phyloP scores from a whole-genome alignment of 2,888 invertebrate species.

The Heliconius sara region DNA sequence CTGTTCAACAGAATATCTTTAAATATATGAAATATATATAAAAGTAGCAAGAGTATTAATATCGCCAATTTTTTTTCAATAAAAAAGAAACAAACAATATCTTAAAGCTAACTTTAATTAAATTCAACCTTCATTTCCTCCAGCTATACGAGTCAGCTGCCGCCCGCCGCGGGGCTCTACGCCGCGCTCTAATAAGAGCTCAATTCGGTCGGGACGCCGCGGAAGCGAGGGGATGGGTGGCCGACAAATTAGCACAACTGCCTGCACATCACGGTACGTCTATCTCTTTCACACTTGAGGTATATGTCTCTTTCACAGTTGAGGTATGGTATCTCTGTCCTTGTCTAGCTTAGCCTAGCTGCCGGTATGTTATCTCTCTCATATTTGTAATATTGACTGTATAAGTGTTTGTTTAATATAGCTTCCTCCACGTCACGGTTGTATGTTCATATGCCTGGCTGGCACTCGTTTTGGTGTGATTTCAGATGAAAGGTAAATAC shows the following conservation, averaged over 20 bases:
- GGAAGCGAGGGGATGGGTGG: conserved; percentile 96
- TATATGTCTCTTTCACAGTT: neutral
- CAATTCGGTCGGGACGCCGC: conserved; percentile 96
- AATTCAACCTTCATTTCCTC: neutral
- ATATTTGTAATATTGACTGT: neutral
- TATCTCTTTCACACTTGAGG: neutral
- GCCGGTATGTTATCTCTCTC: neutral
- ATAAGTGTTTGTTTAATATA: no score
- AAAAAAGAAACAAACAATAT: no score
- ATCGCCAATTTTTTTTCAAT: no score
- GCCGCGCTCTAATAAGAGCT: conserved; percentile 91
- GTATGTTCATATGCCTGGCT: neutral
- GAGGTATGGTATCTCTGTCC: neutral
- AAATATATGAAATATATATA: no score
- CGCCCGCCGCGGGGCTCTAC: conserved; percentile 87
- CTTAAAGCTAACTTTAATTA: no score
- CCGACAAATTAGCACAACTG: conserved; percentile 94
- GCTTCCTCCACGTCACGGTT: no score
- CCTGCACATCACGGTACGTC: conserved; percentile 82
- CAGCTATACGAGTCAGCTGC: conserved; percentile 87
- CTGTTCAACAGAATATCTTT: no score
- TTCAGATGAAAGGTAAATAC: no score
- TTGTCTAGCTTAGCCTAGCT: neutral
- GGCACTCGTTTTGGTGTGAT: no score
- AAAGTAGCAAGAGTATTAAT: no score